phyloP scores from a whole-genome alignment of 2,113 vertebrate species.

The Agelaius tricolor region DNA sequence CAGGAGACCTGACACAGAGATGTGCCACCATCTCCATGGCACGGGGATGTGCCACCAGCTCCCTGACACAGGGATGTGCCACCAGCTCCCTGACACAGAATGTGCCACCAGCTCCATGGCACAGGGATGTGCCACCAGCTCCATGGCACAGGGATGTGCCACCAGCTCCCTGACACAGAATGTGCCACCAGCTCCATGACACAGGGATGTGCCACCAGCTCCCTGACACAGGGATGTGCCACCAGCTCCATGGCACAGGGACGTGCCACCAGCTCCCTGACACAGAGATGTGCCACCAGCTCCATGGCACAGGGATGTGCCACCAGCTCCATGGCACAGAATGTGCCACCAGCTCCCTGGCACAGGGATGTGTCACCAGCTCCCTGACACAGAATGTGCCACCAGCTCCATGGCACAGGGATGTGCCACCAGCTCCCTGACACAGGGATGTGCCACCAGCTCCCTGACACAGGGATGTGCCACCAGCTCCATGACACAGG shows the following conservation, averaged over 20 bases:
- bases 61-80: rapidly evolving
- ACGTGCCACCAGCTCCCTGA: too few relatives aligned
- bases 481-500: too few relatives aligned
- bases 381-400: too few relatives aligned
- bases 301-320: rapidly evolving
- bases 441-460: too few relatives aligned
- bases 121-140: rapidly evolving
- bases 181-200: too few relatives aligned
- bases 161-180: rapidly evolving
- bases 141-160: rapidly evolving
- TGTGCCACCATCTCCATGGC: rapidly evolving
- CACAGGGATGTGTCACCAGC: neutral
- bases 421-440: too few relatives aligned
- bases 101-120: too few relatives aligned
- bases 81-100: too few relatives aligned
- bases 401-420: too few relatives aligned
- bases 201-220: too few relatives aligned
- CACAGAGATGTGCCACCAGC: neutral
- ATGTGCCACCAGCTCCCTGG: rapidly evolving
- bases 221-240: rapidly evolving
- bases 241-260: neutral
- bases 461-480: too few relatives aligned
- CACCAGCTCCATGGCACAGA: neutral
- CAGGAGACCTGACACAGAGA: neutral
- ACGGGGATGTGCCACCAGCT: neutral